These are phyloP conservation scores for Nesogale talazaci DNA, from an alignment of 2,113 vertebrate species.

Conservation along the genomic window DNA sequence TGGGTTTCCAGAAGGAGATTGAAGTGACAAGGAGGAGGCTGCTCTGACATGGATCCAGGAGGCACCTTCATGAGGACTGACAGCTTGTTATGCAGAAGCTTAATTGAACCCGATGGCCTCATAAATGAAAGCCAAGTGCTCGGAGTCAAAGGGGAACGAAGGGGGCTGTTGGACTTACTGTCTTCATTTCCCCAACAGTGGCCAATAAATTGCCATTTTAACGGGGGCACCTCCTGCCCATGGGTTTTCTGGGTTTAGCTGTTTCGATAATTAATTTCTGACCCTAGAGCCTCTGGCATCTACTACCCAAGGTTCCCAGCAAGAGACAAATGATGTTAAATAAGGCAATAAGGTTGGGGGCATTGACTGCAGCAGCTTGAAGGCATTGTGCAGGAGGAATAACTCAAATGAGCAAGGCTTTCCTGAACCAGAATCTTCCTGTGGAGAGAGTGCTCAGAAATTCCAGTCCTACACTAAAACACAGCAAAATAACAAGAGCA, in stretches of 20 bases:
- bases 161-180: constrained; percentile 29
- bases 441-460: not conserved
- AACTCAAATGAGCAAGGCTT: not conserved
- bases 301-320: constrained; percentile 35
- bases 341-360: not conserved
- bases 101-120: constrained; percentile 75
- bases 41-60: constrained; percentile 51
- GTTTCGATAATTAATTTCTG: constrained; percentile 66
- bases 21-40: constrained; percentile 56
- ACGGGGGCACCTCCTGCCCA: constrained; percentile 15
- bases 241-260: constrained; percentile 26
- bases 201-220: constrained; percentile 55
- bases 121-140: constrained; percentile 70
- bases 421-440: not conserved
- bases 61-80: constrained; percentile 73
- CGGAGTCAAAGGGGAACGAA: constrained; percentile 45
- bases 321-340: constrained; percentile 44
- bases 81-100: constrained; percentile 67
- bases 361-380: not conserved
- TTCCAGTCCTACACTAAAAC: too few species aligned
- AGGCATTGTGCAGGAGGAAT: not conserved
- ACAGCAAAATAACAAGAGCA: not conserved
- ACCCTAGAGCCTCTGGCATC: constrained; percentile 14
- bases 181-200: constrained; percentile 60
- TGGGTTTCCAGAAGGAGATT: constrained; percentile 29